Evolutionary conservation across 53 echinoderm and acorn worm genomes (phyloP).

Genomic region (Apostichopus leukothele): DNA sequence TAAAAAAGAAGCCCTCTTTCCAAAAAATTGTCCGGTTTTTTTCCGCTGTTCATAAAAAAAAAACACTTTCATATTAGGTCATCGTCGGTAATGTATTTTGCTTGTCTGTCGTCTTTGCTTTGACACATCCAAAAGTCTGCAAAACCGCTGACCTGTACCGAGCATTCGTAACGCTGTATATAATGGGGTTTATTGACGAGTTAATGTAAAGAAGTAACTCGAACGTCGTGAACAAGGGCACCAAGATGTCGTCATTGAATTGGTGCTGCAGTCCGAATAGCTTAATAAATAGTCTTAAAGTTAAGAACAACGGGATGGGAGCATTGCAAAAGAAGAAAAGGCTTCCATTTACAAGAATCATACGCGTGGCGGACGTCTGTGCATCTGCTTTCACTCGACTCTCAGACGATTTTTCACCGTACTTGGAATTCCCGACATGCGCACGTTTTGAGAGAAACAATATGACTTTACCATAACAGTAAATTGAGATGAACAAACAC

Average conservation of each 20-base stretch:
- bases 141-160: background rate
- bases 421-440: background rate
- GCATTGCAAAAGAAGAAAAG: constrained; percentile 13
- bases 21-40: too few relatives aligned
- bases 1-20: too few relatives aligned
- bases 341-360: constrained; percentile 24
- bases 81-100: background rate
- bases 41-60: too few relatives aligned
- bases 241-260: background rate
- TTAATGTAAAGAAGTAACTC: background rate
- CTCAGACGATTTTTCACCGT: background rate
- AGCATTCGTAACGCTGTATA: constrained; percentile 6
- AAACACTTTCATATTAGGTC: background rate
- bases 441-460: background rate
- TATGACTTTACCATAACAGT: background rate
- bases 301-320: background rate
- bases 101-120: background rate
- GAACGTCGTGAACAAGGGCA: background rate
- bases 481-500: background rate
- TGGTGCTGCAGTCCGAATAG: background rate
- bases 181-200: background rate
- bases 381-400: background rate
- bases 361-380: background rate
- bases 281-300: background rate
- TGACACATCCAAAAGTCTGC: background rate